Base-by-base conservation (phyloP, 2,797 vertebrate genomes). In the Benthosema pterotum region DNA sequence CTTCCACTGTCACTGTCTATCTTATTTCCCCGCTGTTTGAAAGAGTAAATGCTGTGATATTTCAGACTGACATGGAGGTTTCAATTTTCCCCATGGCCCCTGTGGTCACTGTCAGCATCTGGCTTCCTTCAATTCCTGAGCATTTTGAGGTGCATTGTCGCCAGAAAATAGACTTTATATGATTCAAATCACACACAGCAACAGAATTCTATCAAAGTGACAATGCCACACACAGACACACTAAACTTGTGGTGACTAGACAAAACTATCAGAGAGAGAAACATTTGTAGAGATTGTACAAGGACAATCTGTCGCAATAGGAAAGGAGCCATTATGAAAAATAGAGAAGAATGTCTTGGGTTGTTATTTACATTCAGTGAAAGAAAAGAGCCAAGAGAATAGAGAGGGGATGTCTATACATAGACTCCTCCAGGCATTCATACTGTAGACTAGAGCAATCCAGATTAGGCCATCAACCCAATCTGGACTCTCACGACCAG, bases 21-120 rank as follows among this genome's bases (percentile, higher is more conserved):
- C 11, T 50, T 38, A 38, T 60, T 49, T 12, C 32, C n/a, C 57
- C 3, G 25, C 47, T 42, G 28, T 47, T 17, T 9, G 1, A 43
- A 57, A 67, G 54, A 67, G 49, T 54, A 22, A 13, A 46, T 28
- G 43, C 42, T 12, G 53, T 54, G 45, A 22, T 32, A 61, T 57
- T 45, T 56, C 38, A 19, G 45, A 42, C 46, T 18, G 18, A 32
- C 25, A n/a, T 19, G 17, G 22, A 42, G 43, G 57, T 63, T 38
- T 48, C 60, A 50, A 53, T 54, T 67, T 48, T 7, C 28, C 16
- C n/a, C 16, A 11, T 42, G 32, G 48, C 3, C 32, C 69, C 54
- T 13, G 6, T 6, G 49, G 69, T 53, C 47, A 52, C 47, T 56
- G 69, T 71, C 62, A 59, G 42, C 47, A 28, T 17, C 55, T n/a